Conservation (phyloP, 2,888 invertebrate species). For the Teleogryllus oceanicus region DNA sequence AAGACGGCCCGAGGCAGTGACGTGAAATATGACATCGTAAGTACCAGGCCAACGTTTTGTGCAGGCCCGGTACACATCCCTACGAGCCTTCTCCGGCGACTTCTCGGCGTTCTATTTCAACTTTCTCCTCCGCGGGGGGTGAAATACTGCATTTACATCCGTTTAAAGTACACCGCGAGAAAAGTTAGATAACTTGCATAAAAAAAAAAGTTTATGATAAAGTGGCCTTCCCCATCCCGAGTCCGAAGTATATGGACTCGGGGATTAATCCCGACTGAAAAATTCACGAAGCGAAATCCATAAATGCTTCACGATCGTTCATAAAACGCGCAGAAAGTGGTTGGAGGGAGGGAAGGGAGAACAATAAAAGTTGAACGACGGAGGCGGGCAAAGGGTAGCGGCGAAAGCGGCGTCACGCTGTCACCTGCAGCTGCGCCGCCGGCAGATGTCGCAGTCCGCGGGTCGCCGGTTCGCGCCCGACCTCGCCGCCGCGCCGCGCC, state of each 20-base stretch:
- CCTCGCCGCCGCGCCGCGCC: too few species aligned
- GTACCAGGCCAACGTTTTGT: not conserved
- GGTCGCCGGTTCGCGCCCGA: too few species aligned
- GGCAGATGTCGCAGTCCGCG: too few species aligned
- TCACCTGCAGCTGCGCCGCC: too few species aligned
- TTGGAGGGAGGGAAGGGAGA: too few species aligned
- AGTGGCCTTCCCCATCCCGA: not conserved
- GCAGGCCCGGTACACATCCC: not conserved
- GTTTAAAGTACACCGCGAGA: not conserved
- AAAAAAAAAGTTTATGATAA: not conserved
- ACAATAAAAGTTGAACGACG: too few species aligned
- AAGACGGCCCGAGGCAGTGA: not conserved
- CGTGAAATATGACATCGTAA: not conserved
- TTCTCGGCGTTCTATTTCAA: not conserved
- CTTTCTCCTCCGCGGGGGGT: not conserved
- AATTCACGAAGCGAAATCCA: too few species aligned
- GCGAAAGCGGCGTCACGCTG: too few species aligned
- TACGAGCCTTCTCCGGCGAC: not conserved
- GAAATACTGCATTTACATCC: conserved; percentile 3
- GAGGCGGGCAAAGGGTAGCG: too few species aligned
- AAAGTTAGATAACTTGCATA: conserved; percentile 11
- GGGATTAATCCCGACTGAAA: not conserved
- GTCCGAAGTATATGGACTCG: not conserved
- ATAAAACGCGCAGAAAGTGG: too few species aligned
- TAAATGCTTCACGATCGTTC: too few species aligned